Percentiles rank a stretch among this genome's conserved stretches.
Conservation (phyloP, 1,140 invertebrate genomes). For the Drosophila ironensis region DNA sequence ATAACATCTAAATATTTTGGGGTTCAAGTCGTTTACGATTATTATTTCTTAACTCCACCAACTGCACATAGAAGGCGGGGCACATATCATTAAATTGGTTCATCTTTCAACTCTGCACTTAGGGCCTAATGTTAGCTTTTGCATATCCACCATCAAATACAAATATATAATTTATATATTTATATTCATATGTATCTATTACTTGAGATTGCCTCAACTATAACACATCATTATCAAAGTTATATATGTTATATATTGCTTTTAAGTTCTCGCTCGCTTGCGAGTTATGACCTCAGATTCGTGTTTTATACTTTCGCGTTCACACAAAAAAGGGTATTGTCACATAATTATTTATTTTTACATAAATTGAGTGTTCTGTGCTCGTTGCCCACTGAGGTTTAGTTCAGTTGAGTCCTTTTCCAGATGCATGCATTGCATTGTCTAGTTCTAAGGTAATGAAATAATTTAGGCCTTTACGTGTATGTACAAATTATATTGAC, state of each 20-base stretch:
- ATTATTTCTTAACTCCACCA: slow-evolving; percentile 19
- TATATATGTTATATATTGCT: slow-evolving; percentile 47
- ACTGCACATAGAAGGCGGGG: slow-evolving; percentile 5
- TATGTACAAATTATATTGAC: too few species aligned
- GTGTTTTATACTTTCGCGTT: slow-evolving; percentile 21
- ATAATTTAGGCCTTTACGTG: background rate
- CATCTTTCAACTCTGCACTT: slow-evolving; percentile 50
- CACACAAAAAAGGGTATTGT: slow-evolving; percentile 53
- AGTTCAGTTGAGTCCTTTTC: background rate
- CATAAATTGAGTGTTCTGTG: slow-evolving; percentile 5
- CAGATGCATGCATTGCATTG: slow-evolving; percentile 29
- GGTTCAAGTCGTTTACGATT: background rate
- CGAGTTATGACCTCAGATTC: slow-evolving; percentile 17
- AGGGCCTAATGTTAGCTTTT: slow-evolving; percentile 51
- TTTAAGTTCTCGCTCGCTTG: slow-evolving; percentile 19
- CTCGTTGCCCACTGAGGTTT: too few species aligned
- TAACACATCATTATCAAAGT: slow-evolving; percentile 43
- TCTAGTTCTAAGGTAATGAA: slow-evolving; percentile 8
- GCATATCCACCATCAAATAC: slow-evolving; percentile 12
- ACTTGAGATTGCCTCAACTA: slow-evolving; percentile 29
- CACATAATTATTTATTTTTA: slow-evolving; percentile 50
- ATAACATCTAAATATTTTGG: slow-evolving; percentile 28
- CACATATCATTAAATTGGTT: slow-evolving; percentile 46
- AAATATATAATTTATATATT: slow-evolving; percentile 24
- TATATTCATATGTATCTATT: slow-evolving; percentile 25